Conservation (phyloP, 2,797 vertebrate species). For the Thripadectes ignobilis region DNA sequence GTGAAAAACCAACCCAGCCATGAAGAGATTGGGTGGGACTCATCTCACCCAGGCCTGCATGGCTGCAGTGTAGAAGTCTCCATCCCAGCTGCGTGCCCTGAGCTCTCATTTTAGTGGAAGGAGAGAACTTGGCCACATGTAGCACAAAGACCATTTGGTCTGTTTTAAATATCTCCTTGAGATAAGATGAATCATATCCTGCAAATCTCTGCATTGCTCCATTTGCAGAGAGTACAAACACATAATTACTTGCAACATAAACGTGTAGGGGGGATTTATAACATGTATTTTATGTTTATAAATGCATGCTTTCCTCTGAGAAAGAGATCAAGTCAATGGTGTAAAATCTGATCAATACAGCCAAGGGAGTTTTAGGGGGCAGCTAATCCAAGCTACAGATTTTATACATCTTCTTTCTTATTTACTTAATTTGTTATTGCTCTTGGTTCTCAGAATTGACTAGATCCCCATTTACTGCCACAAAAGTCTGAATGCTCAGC, state of each 20-base stretch:
- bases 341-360: background rate
- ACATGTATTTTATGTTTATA: background rate
- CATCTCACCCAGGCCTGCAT: background rate
- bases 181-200: background rate
- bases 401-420: background rate
- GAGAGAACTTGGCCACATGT: background rate
- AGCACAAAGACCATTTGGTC: background rate
- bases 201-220: background rate
- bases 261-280: background rate
- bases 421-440: background rate
- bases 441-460: background rate
- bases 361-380: background rate
- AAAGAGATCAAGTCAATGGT: background rate
- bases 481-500: background rate
- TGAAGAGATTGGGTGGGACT: background rate
- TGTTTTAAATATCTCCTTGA: background rate
- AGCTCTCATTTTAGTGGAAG: background rate
- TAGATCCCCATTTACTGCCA: background rate
- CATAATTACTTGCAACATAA: background rate
- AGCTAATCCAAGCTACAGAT: background rate
- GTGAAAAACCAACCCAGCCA: background rate
- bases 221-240: background rate
- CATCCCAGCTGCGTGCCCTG: background rate
- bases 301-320: background rate
- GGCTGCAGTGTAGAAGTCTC: background rate